These are phyloP conservation scores for Luffia ferchaultella DNA, from an alignment of 2,888 invertebrate genomes.

Conservation along the genomic window DNA sequence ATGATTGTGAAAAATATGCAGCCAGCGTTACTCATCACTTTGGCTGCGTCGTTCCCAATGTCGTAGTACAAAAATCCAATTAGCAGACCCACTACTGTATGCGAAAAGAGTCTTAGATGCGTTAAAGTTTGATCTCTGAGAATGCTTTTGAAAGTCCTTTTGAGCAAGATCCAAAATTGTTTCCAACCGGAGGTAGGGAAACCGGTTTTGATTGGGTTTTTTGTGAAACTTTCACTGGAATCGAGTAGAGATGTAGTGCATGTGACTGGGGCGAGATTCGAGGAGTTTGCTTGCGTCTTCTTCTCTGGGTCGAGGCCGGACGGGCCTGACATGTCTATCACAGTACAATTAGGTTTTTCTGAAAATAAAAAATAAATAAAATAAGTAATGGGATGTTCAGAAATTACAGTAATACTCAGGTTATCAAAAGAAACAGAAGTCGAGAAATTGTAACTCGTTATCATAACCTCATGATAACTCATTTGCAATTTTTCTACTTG, in stretches of 20 bases:
- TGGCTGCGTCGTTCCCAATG: slow-evolving; percentile 91
- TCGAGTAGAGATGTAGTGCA: slow-evolving; percentile 76
- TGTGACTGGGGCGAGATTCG: slow-evolving; percentile 62
- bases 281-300: slow-evolving; percentile 37
- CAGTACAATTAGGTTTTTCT: slow-evolving; percentile 60
- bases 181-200: slow-evolving; percentile 84
- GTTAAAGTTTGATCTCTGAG: slow-evolving; percentile 89
- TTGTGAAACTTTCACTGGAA: slow-evolving; percentile 76
- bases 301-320: slow-evolving; percentile 36
- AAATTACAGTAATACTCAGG: no score
- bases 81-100: slow-evolving; percentile 87
- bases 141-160: slow-evolving; percentile 83
- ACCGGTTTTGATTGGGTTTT: slow-evolving; percentile 70
- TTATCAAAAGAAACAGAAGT: no score
- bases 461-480: no score
- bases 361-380: slow-evolving; percentile 37
- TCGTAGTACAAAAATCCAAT: slow-evolving; percentile 94
- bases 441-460: no score
- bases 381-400: not conserved
- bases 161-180: slow-evolving; percentile 89
- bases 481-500: no score
- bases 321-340: slow-evolving; percentile 62
- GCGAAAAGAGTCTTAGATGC: slow-evolving; percentile 85
- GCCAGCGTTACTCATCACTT: slow-evolving; percentile 94
- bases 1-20: slow-evolving; percentile 96